Evolutionary conservation across 2,113 vertebrate species (phyloP).

Genomic region (Myodes glareolus): DNA sequence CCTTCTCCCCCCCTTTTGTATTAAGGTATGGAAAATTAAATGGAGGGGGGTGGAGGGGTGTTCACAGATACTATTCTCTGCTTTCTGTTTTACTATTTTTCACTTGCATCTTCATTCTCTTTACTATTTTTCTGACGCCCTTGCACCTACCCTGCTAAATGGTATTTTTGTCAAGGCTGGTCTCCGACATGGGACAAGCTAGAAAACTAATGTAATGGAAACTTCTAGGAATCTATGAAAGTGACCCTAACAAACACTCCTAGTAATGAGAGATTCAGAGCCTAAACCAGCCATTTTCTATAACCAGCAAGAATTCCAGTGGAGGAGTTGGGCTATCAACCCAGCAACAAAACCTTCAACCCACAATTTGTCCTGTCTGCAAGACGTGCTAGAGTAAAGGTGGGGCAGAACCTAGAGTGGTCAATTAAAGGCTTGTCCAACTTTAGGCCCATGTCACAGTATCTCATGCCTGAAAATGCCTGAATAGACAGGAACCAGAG

Average conservation of each 20-base stretch:
- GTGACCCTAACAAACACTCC: neutral
- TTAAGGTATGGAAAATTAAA: too few relatives aligned
- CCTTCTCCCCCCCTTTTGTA: too few relatives aligned
- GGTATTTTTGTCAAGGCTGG: too few relatives aligned
- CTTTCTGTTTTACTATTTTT: too few relatives aligned
- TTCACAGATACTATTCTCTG: too few relatives aligned
- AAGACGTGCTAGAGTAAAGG: neutral
- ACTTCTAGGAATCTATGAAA: neutral
- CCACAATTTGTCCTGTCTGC: neutral
- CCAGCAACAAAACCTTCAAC: neutral
- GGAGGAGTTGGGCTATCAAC: neutral
- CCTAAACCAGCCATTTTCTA: neutral
- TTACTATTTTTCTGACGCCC: too few relatives aligned
- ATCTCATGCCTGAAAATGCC: neutral
- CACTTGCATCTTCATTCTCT: too few relatives aligned
- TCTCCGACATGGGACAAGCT: too few relatives aligned
- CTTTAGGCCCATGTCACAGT: neutral
- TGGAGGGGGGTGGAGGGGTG: too few relatives aligned
- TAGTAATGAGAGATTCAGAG: neutral
- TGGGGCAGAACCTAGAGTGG: neutral
- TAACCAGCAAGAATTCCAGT: neutral
- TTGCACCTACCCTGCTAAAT: too few relatives aligned
- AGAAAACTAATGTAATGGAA: neutral
- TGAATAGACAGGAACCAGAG: neutral
- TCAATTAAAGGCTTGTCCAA: neutral